Evolutionary conservation across 2,888 invertebrate genomes (phyloP).

Genomic region (Morpho achilles): DNA sequence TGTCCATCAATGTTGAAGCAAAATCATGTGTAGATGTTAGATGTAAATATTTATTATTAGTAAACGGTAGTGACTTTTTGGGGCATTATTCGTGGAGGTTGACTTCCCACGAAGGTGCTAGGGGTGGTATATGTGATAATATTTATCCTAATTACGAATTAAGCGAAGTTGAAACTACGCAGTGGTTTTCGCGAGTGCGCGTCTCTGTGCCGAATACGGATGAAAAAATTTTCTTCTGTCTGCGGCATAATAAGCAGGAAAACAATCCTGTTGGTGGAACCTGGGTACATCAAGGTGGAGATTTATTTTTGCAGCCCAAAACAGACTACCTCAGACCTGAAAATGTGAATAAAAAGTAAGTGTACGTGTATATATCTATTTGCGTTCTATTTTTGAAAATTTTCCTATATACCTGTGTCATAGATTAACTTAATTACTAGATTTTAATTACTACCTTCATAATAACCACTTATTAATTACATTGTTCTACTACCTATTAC

Average conservation of each 20-base stretch:
- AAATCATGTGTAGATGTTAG: constrained; percentile 35
- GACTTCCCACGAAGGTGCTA: constrained; percentile 47
- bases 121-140: constrained; percentile 55
- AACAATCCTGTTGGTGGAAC: constrained; percentile 48
- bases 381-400: not conserved
- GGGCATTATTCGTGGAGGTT: constrained; percentile 67
- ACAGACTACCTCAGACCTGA: constrained; percentile 28
- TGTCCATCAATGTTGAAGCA: constrained; percentile 32
- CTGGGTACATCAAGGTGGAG: constrained; percentile 76
- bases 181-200: constrained; percentile 49
- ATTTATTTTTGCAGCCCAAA: constrained; percentile 56
- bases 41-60: constrained; percentile 73
- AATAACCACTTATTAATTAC: too few species aligned
- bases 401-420: not conserved
- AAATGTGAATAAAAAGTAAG: constrained; percentile 2
- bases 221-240: constrained; percentile 59
- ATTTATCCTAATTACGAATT: constrained; percentile 61
- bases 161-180: constrained; percentile 50
- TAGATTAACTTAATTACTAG: not conserved
- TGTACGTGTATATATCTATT: not conserved
- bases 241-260: constrained; percentile 42
- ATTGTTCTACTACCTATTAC: too few species aligned
- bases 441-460: too few species aligned
- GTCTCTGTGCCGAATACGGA: constrained; percentile 44
- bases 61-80: constrained; percentile 60